Evolutionary conservation across 2,888 invertebrate species (phyloP), one percentile per base, ranked within the genome.

Genomic region (Melipona beecheii): DNA sequence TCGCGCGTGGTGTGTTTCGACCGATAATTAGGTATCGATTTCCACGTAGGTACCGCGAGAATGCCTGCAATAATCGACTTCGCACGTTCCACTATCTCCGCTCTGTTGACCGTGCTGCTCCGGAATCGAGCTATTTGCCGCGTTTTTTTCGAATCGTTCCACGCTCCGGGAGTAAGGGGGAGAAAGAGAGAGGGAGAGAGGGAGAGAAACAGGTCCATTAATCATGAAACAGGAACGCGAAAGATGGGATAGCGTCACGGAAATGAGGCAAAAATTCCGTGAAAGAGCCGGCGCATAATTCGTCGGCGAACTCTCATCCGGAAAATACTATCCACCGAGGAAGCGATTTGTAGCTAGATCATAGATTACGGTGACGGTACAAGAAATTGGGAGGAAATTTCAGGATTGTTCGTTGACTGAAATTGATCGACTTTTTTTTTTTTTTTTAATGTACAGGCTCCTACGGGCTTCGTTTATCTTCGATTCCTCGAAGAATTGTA

Each of bases 1-100:
- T 84, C 76, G 74, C 77, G 83, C 79, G 84, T 72, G 84, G 86
- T 82, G 81, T 81, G 83, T 79, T 82, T 83, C 80, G 79, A 71
- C 78, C 83, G 86, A 87, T 89, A 89, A 89, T 89, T 89, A 89
- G 88, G 81, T 89, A 89, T 89, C 89, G 89, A 89, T 89, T 84
- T 83, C 80, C 82, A 73, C 86, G 84, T 79, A 78, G 43, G 9
- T 43, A 9, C 77, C 77, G 56, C 78, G 79, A 81, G 83, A 87
- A 87, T 86, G 74, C 83, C 84, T 81, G 79, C 83, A 87, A 89
- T 89, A 89, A 89, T 89, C 89, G 88, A 89, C 88, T 89, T 88
- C 84, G 82, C 85, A 75, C 85, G 83, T 86, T 73, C 75, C 75
- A 58, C 82, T 86, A 83, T 89, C 78, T 69, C 77, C 58, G 68